These are phyloP conservation scores for Drosophila obscura DNA, from an alignment of 1,140 invertebrate genomes.

Conservation along the genomic window DNA sequence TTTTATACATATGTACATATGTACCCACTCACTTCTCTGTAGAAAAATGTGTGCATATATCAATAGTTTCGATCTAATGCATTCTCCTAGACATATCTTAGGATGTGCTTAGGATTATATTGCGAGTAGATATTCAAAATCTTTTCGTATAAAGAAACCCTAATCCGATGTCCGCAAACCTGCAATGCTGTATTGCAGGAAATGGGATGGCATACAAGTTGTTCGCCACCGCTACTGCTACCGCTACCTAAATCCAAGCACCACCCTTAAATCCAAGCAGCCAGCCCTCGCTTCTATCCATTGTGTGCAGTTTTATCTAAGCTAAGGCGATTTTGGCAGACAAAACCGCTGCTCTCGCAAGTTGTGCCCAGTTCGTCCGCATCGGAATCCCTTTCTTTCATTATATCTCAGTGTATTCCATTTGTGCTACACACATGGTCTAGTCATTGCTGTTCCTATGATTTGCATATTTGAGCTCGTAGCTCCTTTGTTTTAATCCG, in stretches of 20 bases:
- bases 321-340: slow-evolving; percentile 79
- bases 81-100: slow-evolving; percentile 16
- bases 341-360: slow-evolving; percentile 78
- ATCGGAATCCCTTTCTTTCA: slow-evolving; percentile 60
- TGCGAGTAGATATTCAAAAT: slow-evolving; percentile 17
- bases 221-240: slow-evolving; percentile 17
- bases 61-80: too few species aligned
- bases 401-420: slow-evolving; percentile 18
- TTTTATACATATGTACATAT: too few species aligned
- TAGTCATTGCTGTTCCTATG: slow-evolving; percentile 60
- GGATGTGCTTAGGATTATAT: slow-evolving; percentile 3
- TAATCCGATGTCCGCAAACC: slow-evolving; percentile 59
- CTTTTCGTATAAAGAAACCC: slow-evolving; percentile 26
- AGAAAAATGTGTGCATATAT: too few species aligned
- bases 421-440: slow-evolving; percentile 7
- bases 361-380: slow-evolving; percentile 65
- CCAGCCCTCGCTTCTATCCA: slow-evolving; percentile 28
- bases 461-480: slow-evolving; percentile 77
- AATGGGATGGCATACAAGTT: slow-evolving; percentile 33
- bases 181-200: slow-evolving; percentile 20
- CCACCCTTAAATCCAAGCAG: background rate
- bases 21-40: too few species aligned
- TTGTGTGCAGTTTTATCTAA: slow-evolving; percentile 70
- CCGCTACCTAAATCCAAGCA: slow-evolving; percentile 35
- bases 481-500: slow-evolving; percentile 80